Evolutionary conservation across 2,888 invertebrate species (phyloP), one percentile per base, ranked within the genome.

Genomic region (Enchytraeus crypticus): DNA sequence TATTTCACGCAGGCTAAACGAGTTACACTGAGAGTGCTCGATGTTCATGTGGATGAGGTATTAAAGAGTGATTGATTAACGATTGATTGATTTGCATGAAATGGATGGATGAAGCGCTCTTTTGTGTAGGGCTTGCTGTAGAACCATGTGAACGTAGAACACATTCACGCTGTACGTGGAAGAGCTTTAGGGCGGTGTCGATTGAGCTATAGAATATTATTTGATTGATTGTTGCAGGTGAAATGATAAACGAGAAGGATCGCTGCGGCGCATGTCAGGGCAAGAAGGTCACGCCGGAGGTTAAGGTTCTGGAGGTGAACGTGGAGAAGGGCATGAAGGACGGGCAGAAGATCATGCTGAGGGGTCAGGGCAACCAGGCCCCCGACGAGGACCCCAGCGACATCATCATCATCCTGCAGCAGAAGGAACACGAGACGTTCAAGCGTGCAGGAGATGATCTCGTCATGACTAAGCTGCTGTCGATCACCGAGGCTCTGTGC

Each of bases 281-380:
- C 26, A 87, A 87, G 73, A 90, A 92, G 79, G 87, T 89, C 43
- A 82, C 86, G 63, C 87, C 87, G 73, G 88, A 91, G 77, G 86
- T 86, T 23, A 89, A 91, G 80, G 86, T 89, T 66, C 80, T 92
- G 55, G 90, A 92, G 78, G 89, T 93, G 11, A 86, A 88, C 75
- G 85, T 96, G 65, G 90, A 92, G 71, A 90, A 89, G 74, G 93
- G 92, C 33, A 91, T 91, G 88, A 84, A 84, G 65, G 88, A 92
- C 73, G 86, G 87, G 72, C 87, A 91, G 77, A 90, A 89, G 78
- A 87, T 95, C 65, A 84, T 84, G 71, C 91, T 92, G 76, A 82
- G 87, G 69, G 88, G 89, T 45, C 92, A 92, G 80, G 93, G 93
- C 33, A 90, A 95, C 78, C 92, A 93, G 73, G 80, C 81, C 77